Evolutionary conservation across 2,113 vertebrate genomes (phyloP).

Genomic region (Cryptomyrus ogoouensis): DNA sequence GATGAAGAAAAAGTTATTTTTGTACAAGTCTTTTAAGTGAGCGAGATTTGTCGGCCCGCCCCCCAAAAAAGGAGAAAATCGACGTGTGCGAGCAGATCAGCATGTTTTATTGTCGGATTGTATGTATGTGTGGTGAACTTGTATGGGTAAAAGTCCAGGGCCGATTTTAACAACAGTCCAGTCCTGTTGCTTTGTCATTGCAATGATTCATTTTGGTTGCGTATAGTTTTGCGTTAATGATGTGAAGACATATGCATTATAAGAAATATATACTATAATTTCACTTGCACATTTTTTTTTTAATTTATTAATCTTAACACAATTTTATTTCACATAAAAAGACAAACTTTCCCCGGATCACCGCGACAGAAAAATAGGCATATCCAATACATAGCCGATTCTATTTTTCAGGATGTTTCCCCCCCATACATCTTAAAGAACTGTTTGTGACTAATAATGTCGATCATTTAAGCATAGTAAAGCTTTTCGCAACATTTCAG

Average conservation of each 20-base stretch:
- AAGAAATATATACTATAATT: background rate
- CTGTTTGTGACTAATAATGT: background rate
- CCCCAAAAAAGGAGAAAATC: background rate
- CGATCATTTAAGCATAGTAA: background rate
- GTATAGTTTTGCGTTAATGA: background rate
- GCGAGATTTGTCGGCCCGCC: background rate
- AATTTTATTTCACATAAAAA: background rate
- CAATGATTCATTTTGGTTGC: background rate
- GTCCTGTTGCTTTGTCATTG: background rate
- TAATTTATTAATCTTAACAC: background rate
- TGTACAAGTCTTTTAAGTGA: background rate
- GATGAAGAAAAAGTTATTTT: background rate
- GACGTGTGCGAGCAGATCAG: background rate
- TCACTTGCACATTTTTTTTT: background rate
- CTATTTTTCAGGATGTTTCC: background rate
- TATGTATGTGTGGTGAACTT: background rate
- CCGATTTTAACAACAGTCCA: background rate
- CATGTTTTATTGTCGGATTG: background rate
- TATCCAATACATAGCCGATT: background rate
- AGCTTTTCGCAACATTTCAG: background rate
- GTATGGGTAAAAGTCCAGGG: background rate
- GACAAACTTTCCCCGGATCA: background rate
- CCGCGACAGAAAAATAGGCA: background rate
- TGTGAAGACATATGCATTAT: background rate
- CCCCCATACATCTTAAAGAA: background rate